phyloP scores from a whole-genome alignment of 2,888 invertebrate species.

The Hyposoter dolosus region DNA sequence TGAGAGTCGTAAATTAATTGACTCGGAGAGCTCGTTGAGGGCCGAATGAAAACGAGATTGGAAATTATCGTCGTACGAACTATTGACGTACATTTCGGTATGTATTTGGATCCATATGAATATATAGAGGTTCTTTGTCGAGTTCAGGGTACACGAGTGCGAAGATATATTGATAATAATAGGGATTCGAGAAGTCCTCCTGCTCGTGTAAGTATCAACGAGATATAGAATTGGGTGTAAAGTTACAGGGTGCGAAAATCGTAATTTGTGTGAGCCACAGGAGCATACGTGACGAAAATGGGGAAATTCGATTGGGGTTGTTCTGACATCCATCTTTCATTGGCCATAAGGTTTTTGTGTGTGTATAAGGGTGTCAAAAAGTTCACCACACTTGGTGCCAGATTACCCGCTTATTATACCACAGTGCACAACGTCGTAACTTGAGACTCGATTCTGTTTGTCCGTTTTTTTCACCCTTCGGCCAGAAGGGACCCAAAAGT shows the following conservation, averaged over 20 bases:
- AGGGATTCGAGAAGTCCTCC: slow-evolving; percentile 45
- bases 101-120: slow-evolving; percentile 21
- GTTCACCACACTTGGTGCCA: slow-evolving; percentile 66
- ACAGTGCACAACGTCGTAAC: slow-evolving; percentile 40
- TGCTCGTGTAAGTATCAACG: slow-evolving; percentile 47
- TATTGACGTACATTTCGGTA: slow-evolving; percentile 21
- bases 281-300: slow-evolving; percentile 57
- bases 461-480: not conserved
- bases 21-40: not conserved
- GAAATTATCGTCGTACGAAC: slow-evolving; percentile 25
- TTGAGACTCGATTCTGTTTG: slow-evolving; percentile 50
- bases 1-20: slow-evolving; percentile 12
- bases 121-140: not conserved
- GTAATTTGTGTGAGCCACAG: slow-evolving; percentile 10
- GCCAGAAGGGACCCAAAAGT: not conserved
- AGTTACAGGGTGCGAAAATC: slow-evolving; percentile 49
- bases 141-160: not conserved
- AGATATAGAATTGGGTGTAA: slow-evolving; percentile 52
- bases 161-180: slow-evolving; percentile 59
- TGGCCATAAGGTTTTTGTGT: slow-evolving; percentile 22
- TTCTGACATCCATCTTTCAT: slow-evolving; percentile 42
- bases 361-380: slow-evolving; percentile 66
- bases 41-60: slow-evolving; percentile 42
- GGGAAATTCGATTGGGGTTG: slow-evolving; percentile 61
- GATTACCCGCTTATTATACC: slow-evolving; percentile 69